A percentile compares a stretch with the other conserved stretches of the same genome.
Evolutionary conservation across 2,888 invertebrate genomes (phyloP).

Genomic region (Tanypteryx hageni): DNA sequence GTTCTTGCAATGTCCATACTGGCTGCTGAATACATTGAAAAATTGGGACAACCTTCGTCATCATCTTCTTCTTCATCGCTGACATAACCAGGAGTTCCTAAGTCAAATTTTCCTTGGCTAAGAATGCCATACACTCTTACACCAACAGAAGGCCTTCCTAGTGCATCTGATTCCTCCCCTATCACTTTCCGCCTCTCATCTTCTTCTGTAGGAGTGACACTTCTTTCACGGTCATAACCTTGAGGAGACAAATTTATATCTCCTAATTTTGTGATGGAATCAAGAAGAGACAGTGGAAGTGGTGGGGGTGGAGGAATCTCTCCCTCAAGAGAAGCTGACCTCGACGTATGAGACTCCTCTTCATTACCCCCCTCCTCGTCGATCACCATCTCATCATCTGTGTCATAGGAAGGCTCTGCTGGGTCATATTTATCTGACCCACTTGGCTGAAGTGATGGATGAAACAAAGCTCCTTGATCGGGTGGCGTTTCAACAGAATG

Average conservation of each 20-base stretch:
- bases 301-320: slow-evolving; percentile 46
- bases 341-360: slow-evolving; percentile 66
- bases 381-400: slow-evolving; percentile 72
- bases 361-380: slow-evolving; percentile 67
- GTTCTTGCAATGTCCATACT: slow-evolving; percentile 85
- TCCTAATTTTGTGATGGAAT: slow-evolving; percentile 9
- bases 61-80: slow-evolving; percentile 42
- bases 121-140: slow-evolving; percentile 54
- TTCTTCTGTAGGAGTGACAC: slow-evolving; percentile 56
- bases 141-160: slow-evolving; percentile 47
- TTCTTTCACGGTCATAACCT: slow-evolving; percentile 40
- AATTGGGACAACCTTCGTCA: slow-evolving; percentile 86
- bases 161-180: slow-evolving; percentile 11
- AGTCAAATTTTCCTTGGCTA: slow-evolving; percentile 49
- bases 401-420: slow-evolving; percentile 76
- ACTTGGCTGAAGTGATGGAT: slow-evolving; percentile 12
- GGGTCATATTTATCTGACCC: slow-evolving; percentile 78
- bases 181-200: slow-evolving; percentile 46
- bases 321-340: slow-evolving; percentile 66
- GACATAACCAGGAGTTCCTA: slow-evolving; percentile 29
- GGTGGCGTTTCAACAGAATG: slow-evolving; percentile 24
- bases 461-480: slow-evolving; percentile 31
- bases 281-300: slow-evolving; percentile 37
- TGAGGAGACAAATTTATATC: not conserved
- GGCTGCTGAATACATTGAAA: slow-evolving; percentile 89